phyloP scores from a whole-genome alignment of 1,140 invertebrate genomes.

The Lanistes nyassanus region DNA sequence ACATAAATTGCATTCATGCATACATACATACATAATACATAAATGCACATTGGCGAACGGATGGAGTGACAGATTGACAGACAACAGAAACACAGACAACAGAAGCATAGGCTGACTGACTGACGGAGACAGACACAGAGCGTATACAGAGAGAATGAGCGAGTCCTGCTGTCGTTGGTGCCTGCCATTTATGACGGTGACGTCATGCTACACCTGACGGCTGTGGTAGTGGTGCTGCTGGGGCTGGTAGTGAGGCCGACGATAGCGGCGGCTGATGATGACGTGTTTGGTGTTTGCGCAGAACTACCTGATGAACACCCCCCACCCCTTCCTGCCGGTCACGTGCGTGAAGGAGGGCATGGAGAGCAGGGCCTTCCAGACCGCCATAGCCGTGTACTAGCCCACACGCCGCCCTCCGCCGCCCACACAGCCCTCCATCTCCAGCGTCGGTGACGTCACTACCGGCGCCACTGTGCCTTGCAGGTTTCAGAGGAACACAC shows the following conservation, averaged over 20 bases:
- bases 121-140: too few relatives aligned
- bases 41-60: too few relatives aligned
- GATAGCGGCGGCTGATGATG: too few relatives aligned
- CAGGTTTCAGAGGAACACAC: too few relatives aligned
- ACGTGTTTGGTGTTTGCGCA: constrained; percentile 7
- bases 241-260: neutral
- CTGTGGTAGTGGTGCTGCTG: neutral
- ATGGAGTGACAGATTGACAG: too few relatives aligned
- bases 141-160: neutral
- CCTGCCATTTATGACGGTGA: neutral
- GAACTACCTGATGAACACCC: constrained; percentile 4
- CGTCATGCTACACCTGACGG: neutral
- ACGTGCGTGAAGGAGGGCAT: constrained; percentile 33
- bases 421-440: too few relatives aligned
- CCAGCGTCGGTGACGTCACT: too few relatives aligned
- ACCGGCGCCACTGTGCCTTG: too few relatives aligned
- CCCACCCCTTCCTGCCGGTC: neutral
- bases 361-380: constrained; percentile 34
- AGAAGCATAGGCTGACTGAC: too few relatives aligned
- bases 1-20: too few relatives aligned
- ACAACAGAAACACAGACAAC: too few relatives aligned
- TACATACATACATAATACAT: too few relatives aligned
- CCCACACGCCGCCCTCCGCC: neutral
- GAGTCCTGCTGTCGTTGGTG: neutral
- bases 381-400: constrained; percentile 54